Evolutionary conservation across 1,140 invertebrate species (phyloP), one percentile per base, ranked within the genome.

Genomic region (Drosophila watanabei): DNA sequence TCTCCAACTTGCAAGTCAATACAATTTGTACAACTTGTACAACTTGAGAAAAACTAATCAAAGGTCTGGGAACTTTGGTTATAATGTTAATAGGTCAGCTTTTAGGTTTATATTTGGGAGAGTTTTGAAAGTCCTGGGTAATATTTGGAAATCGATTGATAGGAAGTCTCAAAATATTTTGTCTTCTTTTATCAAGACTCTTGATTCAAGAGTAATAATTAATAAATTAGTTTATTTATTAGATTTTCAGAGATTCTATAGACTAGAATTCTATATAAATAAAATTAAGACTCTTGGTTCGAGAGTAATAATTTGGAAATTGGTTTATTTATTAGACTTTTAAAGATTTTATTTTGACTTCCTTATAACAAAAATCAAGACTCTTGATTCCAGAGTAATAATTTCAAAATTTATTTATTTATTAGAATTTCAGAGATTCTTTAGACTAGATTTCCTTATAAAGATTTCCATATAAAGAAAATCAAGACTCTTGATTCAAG

Each of bases 141-240:
- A n/a, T n/a, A n/a, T n/a, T n/a, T n/a, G n/a, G n/a, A n/a, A n/a
- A 51, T 30, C 14, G 9, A 49, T n/a, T 28, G 7, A 30, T 4
- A n/a, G 0, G 8, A 49, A 41, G 0, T 45, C 43, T 11, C 4
- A 16, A n/a, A n/a, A n/a, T n/a, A 24, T 9, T 51, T 51, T 9
- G 5, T 5, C 3, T 11, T 30, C 0, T n/a, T 5, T n/a, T n/a
- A 14, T 4, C 2, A 13, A n/a, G n/a, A n/a, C n/a, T n/a, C n/a
- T n/a, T n/a, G n/a, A n/a, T n/a, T n/a, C n/a, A n/a, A 20, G 0
- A 20, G 9, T 18, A 18, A 11, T 18, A 45, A 10, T 7, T 10
- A 10, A 5, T 2, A 45, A 45, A 18, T 45, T 5, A 4, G 10
- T 5, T 5, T 45, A 18, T 10, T 45, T 18, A 5, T 11, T 0